Base-by-base conservation (phyloP, 92 coral and sea anemone species). In the Phenganax subtilis region DNA sequence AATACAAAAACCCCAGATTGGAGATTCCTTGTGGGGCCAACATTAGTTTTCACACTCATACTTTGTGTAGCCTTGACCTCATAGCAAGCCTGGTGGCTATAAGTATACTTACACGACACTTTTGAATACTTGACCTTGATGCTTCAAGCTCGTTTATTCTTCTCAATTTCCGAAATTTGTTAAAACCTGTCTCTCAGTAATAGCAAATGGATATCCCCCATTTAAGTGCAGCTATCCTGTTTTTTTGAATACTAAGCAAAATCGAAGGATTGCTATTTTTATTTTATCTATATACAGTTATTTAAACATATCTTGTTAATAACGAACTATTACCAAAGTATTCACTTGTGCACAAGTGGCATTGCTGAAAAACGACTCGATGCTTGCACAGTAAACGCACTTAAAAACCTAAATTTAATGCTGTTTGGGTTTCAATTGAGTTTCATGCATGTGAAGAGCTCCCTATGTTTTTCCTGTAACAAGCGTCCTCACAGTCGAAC, bases 61-160 rank as follows among this genome's bases (percentile, higher is more conserved):
- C 10, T 64, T 37, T 37, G 47, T 61, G 17, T 64, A 64, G 70
- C 70, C 70, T 64, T 64, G 70, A 64, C 70, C 70, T 64, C 31
- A 4, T 37, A 37, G 47, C 5, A 37, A 37, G 47, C 47, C 47
- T 1, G 70, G 30, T 20, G 31, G 70, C 70, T 64, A 20, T 20
- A 64, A 64, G 30, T 64, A 64, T 64, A 64, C 70, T 64, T 64
- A 64, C 37, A 64, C 8, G 70, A 12, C 30, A 64, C 70, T 64
- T 64, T n/a, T 20, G 54, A 30, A 27, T 10, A 12, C 73, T 37
- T 68, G 73, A 68, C 73, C 53, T 68, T 68, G 52, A 30, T 68
- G 54, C 53, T 37, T 37, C 7, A 10, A 37, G 14, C 53, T 27
- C 73, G 7, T 37, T 68, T 30, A 10, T 68, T 68, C 53, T 30